Evolutionary conservation across 2,888 invertebrate genomes (phyloP), one percentile per base, ranked within the genome.

Genomic region (Athalia circularis): DNA sequence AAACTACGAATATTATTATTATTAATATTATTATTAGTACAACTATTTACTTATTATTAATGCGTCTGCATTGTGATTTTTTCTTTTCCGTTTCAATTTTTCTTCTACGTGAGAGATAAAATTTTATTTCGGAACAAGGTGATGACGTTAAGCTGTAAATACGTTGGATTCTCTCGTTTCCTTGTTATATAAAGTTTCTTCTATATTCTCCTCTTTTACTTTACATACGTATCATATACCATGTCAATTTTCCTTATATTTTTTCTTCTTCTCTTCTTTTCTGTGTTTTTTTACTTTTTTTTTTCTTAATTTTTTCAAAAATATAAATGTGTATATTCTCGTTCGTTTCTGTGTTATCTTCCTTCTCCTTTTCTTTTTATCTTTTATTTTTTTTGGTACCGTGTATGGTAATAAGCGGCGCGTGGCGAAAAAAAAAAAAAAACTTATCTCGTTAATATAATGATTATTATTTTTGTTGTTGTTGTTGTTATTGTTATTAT

Each of bases 241-340:
- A 13, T 81, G 57, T 77, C 59, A 15, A 15, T 52, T 54, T 67
- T n/a, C 11, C 50, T 77, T 61, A 67, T 61, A 77, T 74, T 77
- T 50, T 74, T 78, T 80, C n/a, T n/a, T n/a, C n/a, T n/a, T n/a
- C n/a, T n/a, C n/a, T n/a, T n/a, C n/a, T n/a, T n/a, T n/a, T n/a
- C n/a, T n/a, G 54, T 54, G 79, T 65, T 79, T 15, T 70, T 80
- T 80, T 79, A 52, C 54, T 57, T 54, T 62, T 79, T 68, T 59
- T 45, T 57, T 67, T 43, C 78, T 80, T 77, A 68, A 79, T 13
- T 76, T 52, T 64, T 47, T 29, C 65, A 48, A 29, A 29, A 29
- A 29, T 29, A 29, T 29, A 29, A 29, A 29, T 29, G 29, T 29
- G 29, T 29, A 29, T 29, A 29, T 29, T 68, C 15, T 54, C 15